Evolutionary conservation across 35 echinoderm and acorn worm species (phyloP), one percentile per base, ranked within the genome.

Genomic region (Heliocidaris tuberculata): DNA sequence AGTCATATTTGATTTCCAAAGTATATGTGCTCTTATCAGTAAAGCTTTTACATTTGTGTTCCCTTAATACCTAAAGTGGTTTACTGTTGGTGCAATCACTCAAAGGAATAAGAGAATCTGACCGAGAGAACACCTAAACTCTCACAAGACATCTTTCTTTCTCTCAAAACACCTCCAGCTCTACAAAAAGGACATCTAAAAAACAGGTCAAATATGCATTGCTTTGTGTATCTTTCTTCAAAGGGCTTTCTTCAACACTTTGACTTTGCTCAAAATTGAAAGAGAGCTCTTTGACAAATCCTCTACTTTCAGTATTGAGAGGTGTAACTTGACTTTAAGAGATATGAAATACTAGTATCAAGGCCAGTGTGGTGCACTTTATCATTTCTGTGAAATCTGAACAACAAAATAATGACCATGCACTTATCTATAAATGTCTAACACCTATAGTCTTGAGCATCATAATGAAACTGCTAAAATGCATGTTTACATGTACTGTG

Each of bases 201-300:
- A 78, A 78, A 8, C 65, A 19, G 65, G 65, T n/a, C 65, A 78
- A 78, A 78, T 78, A 78, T 78, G 65, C 65, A 78, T 78, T 78
- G 65, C 65, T 78, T 78, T 78, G 27, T 78, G 65, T 78, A 78
- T 78, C 65, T 78, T 78, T 78, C 65, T 78, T n/a, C 65, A 78
- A n/a, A 78, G 7, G 21, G 65, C 65, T 78, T 78, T 78, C 65
- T 78, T 21, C 65, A 78, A 78, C 27, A 78, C 65, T n/a, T n/a
- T 78, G 65, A 78, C 65, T 78, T 78, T 78, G 65, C 65, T n/a
- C 65, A 78, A 78, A 42, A n/a, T 78, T 78, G 65, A 78, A 78
- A 78, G 65, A n/a, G 15, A 78, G 27, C 65, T 78, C 15, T 78
- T 24, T 78, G 65, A 78, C 65, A n/a, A 24, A 78, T 60, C 59